Percentiles rank a stretch among this genome's conserved stretches.
These are phyloP conservation scores for Punctoribates punctum DNA, from an alignment of 2,888 invertebrate genomes.

Conservation along the genomic window DNA sequence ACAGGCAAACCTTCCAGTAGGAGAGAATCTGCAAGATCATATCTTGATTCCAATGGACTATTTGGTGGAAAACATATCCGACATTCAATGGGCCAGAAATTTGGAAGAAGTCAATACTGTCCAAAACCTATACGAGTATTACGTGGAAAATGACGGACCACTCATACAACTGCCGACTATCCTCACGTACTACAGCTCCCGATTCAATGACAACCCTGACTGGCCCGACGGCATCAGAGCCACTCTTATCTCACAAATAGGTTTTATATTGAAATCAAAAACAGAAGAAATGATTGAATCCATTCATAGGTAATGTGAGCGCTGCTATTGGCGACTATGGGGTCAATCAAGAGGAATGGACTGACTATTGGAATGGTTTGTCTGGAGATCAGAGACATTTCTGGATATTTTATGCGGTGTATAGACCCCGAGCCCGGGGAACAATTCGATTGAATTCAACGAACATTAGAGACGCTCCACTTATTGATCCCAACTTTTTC, in stretches of 20 bases:
- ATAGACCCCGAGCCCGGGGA: constrained; percentile 21
- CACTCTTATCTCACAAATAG: constrained; percentile 32
- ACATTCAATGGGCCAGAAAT: constrained; percentile 29
- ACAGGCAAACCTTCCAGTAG: constrained; percentile 49
- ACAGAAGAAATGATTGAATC: background rate
- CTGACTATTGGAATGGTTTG: constrained; percentile 26
- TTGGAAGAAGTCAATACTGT: constrained; percentile 20
- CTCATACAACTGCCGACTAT: constrained; percentile 37
- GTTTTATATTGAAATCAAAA: background rate
- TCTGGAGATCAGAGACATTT: constrained; percentile 24
- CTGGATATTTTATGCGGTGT: constrained; percentile 34
- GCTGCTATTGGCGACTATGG: background rate
- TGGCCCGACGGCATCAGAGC: constrained; percentile 40
- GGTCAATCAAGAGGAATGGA: constrained; percentile 6
- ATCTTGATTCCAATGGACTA: constrained; percentile 38
- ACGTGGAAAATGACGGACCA: constrained; percentile 34
- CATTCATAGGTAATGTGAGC: background rate
- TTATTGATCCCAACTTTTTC: constrained; percentile 38
- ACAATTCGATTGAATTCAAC: constrained; percentile 24
- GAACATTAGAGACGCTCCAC: constrained; percentile 32
- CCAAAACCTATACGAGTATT: constrained; percentile 38
- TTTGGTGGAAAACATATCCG: constrained; percentile 27
- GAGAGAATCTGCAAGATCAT: constrained; percentile 48
- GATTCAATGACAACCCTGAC: constrained; percentile 34
- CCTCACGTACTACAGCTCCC: constrained; percentile 25